These are phyloP conservation scores for Lates calcarifer DNA, from an alignment of 2,113 vertebrate genomes.

Conservation along the genomic window DNA sequence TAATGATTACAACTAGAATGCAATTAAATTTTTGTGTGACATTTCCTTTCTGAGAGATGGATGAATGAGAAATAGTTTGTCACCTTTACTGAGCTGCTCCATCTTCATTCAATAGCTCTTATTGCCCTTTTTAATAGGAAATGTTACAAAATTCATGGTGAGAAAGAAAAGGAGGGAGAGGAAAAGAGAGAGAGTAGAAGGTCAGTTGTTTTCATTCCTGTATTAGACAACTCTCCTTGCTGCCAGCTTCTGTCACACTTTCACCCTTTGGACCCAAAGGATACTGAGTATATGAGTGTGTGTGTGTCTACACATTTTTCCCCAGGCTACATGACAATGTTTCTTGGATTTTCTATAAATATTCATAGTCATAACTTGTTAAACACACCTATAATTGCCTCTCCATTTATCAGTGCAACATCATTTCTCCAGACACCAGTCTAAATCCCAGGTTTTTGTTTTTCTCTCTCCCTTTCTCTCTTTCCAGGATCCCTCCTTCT, in stretches of 20 bases:
- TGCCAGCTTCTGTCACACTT: constrained; percentile 33
- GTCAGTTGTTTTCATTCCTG: constrained; percentile 27
- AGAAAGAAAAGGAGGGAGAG: constrained; percentile 5
- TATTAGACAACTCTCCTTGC: constrained; percentile 14
- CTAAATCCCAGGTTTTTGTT: constrained; percentile 16
- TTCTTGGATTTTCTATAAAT: constrained; percentile 53
- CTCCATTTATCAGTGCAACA: too few species aligned
- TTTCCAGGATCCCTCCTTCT: constrained; percentile 92
- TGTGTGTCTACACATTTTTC: constrained; percentile 31
- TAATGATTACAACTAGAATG: background rate
- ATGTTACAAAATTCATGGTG: background rate
- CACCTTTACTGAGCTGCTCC: background rate
- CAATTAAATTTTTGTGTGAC: background rate
- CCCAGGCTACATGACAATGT: constrained; percentile 16
- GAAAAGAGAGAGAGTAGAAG: constrained; percentile 4
- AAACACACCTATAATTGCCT: constrained; percentile 21
- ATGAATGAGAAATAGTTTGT: background rate
- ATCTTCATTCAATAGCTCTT: constrained; percentile 1
- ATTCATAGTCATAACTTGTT: constrained; percentile 55
- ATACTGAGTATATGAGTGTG: constrained; percentile 12
- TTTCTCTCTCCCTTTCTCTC: constrained; percentile 71
- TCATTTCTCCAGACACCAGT: background rate
- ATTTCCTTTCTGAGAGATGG: constrained; percentile 8
- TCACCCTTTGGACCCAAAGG: constrained; percentile 12
- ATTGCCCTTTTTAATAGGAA: constrained; percentile 29